Evolutionary conservation across 2,797 vertebrate genomes (phyloP).

Genomic region (Linurgus olivaceus): DNA sequence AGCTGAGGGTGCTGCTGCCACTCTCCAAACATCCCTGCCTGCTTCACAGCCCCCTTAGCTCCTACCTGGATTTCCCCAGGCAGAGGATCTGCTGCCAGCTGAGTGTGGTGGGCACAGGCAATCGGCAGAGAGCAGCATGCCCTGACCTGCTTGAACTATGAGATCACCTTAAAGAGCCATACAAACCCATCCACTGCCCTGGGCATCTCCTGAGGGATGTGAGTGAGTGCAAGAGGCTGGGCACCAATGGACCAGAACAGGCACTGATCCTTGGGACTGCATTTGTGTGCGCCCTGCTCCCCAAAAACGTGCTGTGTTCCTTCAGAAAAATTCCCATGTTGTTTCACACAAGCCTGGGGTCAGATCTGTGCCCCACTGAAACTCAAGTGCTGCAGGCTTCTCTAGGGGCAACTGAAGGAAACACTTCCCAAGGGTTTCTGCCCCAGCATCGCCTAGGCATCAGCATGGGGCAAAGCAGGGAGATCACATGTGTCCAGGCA

Average conservation of each 20-base stretch:
- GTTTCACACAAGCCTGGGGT: not conserved
- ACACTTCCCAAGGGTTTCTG: not conserved
- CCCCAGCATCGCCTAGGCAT: not conserved
- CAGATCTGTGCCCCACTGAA: not conserved
- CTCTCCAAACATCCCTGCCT: not conserved
- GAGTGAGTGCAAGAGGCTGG: not conserved
- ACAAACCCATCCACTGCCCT: not conserved
- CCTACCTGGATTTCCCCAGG: not conserved
- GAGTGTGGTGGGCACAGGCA: accelerated
- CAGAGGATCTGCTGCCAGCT: not conserved
- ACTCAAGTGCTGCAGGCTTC: not conserved
- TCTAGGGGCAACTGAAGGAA: not conserved
- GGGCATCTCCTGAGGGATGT: not conserved
- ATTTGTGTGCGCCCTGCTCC: not conserved
- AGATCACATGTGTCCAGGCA: accelerated
- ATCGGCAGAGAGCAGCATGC: not conserved
- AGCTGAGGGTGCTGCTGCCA: not conserved
- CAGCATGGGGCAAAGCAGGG: accelerated
- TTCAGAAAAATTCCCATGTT: not conserved
- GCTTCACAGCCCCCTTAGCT: not conserved
- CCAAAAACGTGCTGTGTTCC: accelerated
- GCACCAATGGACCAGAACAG: not conserved
- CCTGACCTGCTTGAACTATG: constrained; percentile 64
- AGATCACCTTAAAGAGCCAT: constrained; percentile 79
- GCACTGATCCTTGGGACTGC: not conserved